A percentile compares a stretch with the other conserved stretches of the same genome.
Evolutionary conservation across 2,113 vertebrate species (phyloP).

Genomic region (Pangasianodon gigas): DNA sequence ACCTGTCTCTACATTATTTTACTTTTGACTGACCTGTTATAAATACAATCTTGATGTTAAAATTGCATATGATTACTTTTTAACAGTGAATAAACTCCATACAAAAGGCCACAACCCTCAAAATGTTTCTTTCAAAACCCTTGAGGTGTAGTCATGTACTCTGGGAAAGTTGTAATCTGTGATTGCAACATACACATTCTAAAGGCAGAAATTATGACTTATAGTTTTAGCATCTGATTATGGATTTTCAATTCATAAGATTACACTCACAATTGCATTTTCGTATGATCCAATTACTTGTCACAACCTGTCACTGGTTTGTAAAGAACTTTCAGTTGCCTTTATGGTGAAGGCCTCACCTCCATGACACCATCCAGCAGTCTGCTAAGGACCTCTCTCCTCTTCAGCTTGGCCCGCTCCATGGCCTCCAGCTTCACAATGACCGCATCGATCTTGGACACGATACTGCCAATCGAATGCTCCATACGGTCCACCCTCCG

Average conservation of each 20-base stretch:
- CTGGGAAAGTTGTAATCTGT: too few species aligned
- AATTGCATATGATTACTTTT: background rate
- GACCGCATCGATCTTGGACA: constrained; percentile 96
- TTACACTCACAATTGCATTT: background rate
- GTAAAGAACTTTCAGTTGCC: background rate
- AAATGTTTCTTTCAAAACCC: too few species aligned
- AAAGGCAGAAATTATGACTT: too few species aligned
- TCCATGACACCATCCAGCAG: constrained; percentile 90
- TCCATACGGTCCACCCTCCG: constrained; percentile 96
- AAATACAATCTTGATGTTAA: background rate
- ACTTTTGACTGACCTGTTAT: background rate
- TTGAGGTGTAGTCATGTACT: too few species aligned
- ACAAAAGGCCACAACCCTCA: background rate
- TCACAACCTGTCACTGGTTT: background rate
- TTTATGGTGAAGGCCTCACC: constrained; percentile 66
- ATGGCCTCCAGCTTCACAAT: constrained; percentile 95
- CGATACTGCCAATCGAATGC: constrained; percentile 95
- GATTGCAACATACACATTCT: too few species aligned
- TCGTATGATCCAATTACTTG: background rate
- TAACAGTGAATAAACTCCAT: background rate
- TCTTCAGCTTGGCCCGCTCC: constrained; percentile 91
- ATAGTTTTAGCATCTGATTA: too few species aligned
- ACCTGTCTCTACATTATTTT: too few species aligned
- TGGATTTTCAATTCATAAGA: background rate
- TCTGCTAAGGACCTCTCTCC: constrained; percentile 87